phyloP scores from a whole-genome alignment of 92 coral and sea anemone genomes.

The Galaxea fascicularis region DNA sequence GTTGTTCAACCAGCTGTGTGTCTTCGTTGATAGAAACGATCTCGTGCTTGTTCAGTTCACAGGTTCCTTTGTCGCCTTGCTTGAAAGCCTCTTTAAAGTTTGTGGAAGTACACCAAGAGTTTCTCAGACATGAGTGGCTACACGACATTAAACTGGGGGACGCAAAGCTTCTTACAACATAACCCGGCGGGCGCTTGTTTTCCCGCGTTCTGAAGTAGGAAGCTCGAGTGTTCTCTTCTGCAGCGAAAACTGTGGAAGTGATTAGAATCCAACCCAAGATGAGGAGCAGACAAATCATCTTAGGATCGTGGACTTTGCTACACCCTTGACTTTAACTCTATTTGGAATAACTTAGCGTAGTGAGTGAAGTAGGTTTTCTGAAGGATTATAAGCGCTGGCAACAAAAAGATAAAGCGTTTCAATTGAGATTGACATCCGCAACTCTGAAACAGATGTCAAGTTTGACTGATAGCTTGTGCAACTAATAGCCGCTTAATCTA shows the following conservation, averaged over 20 bases:
- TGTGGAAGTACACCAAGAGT: slow-evolving; percentile 20
- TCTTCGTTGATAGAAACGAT: neutral
- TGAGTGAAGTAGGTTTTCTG: too few species aligned
- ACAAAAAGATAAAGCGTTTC: too few species aligned
- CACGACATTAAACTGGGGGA: slow-evolving; percentile 17
- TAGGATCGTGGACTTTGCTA: too few species aligned
- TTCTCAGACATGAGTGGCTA: neutral
- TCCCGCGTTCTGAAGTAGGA: neutral
- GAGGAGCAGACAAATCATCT: neutral
- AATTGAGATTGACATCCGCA: too few species aligned
- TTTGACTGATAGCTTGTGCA: too few species aligned
- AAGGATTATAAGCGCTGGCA: too few species aligned
- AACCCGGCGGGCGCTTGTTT: slow-evolving; percentile 4
- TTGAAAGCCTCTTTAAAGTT: neutral
- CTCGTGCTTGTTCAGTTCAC: slow-evolving; percentile 23
- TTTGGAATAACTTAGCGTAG: too few species aligned
- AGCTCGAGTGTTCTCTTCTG: neutral
- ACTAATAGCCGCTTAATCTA: too few species aligned
- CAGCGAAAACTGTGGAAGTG: neutral
- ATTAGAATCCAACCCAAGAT: neutral
- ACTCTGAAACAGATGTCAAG: too few species aligned
- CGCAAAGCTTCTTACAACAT: neutral
- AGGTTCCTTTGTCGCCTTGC: neutral
- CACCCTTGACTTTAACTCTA: too few species aligned
- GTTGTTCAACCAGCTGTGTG: neutral